Evolutionary conservation across 2,797 vertebrate genomes (phyloP).

Genomic region (Hirundo rustica): DNA sequence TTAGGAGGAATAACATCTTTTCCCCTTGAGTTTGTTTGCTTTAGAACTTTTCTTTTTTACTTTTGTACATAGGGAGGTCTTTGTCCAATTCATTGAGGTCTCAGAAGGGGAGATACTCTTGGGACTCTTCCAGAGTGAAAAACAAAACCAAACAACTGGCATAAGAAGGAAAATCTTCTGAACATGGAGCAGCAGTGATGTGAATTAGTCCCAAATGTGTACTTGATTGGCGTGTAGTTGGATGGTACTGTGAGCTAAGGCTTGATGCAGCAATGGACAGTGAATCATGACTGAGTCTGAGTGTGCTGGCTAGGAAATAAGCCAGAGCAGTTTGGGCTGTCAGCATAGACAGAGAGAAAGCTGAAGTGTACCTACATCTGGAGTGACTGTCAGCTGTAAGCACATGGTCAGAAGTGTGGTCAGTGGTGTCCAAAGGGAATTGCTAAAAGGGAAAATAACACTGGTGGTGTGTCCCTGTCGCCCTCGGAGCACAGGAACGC

Average conservation of each 20-base stretch:
- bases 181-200: neutral
- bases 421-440: neutral
- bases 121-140: neutral
- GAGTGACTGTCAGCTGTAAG: neutral
- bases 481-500: rapidly evolving
- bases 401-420: neutral
- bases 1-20: neutral
- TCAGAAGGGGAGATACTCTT: neutral
- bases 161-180: neutral
- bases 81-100: neutral
- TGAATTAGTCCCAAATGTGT: neutral
- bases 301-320: neutral
- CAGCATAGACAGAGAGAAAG: neutral
- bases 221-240: neutral
- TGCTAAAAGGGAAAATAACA: neutral
- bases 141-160: neutral
- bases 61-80: neutral
- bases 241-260: neutral
- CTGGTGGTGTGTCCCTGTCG: neutral
- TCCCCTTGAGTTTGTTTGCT: neutral
- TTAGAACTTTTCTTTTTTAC: neutral
- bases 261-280: neutral
- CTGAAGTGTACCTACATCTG: neutral
- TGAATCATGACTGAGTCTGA: neutral
- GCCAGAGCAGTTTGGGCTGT: neutral